Evolutionary conservation across 2,888 invertebrate genomes (phyloP).

Genomic region (Chorisops tibialis): DNA sequence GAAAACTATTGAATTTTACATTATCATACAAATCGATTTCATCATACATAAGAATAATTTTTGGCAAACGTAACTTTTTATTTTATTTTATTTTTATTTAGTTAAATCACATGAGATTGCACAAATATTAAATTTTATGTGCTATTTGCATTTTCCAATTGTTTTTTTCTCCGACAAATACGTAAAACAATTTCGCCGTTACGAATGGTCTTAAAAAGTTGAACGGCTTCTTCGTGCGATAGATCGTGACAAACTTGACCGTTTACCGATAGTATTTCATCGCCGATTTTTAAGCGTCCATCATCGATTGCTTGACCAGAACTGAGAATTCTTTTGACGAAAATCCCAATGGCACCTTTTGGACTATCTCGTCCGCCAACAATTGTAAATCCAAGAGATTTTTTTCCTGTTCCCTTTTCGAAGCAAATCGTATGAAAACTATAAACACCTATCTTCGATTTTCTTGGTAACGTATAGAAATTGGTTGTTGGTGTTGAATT

Average conservation of each 20-base stretch:
- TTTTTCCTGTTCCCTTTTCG: constrained; percentile 74
- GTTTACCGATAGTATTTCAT: constrained; percentile 77
- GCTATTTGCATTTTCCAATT: constrained; percentile 2
- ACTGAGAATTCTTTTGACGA: constrained; percentile 81
- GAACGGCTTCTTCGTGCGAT: constrained; percentile 75
- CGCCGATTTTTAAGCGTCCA: constrained; percentile 76
- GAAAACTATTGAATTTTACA: too few relatives aligned
- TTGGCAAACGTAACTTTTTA: constrained; percentile 16
- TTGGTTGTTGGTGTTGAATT: neutral
- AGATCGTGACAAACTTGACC: constrained; percentile 72
- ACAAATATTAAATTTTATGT: neutral
- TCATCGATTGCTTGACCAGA: constrained; percentile 82
- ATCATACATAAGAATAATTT: neutral
- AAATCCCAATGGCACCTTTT: constrained; percentile 82
- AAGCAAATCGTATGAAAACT: constrained; percentile 17
- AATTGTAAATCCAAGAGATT: constrained; percentile 84
- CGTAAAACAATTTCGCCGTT: constrained; percentile 72
- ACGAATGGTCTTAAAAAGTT: constrained; percentile 74
- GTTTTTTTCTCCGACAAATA: constrained; percentile 57
- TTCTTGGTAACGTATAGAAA: constrained; percentile 13
- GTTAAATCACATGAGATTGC: constrained; percentile 20
- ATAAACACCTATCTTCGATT: constrained; percentile 19
- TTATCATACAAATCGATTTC: too few relatives aligned
- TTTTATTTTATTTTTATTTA: constrained; percentile 8
- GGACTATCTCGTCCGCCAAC: constrained; percentile 85